Conservation (phyloP, 2,113 vertebrate genomes). For the Reinhardtius hippoglossoides region DNA sequence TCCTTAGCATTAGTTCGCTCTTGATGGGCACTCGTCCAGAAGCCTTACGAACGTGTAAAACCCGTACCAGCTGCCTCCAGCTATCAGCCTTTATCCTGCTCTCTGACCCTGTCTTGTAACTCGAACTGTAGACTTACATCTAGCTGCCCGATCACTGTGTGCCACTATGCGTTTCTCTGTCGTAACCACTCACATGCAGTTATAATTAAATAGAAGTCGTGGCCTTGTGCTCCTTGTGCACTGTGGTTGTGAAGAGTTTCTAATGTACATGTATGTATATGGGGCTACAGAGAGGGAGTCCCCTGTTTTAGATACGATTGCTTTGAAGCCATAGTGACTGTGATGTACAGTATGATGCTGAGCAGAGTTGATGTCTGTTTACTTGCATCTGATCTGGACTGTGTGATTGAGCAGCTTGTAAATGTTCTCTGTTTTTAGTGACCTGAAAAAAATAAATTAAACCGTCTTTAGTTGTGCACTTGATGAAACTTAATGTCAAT, state of each 20-base stretch:
- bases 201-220: slow-evolving; percentile 61
- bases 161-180: background rate
- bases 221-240: slow-evolving; percentile 33
- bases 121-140: slow-evolving; percentile 40
- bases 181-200: slow-evolving; percentile 19
- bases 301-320: slow-evolving; percentile 1
- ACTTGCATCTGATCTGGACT: background rate
- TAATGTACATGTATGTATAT: background rate
- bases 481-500: background rate
- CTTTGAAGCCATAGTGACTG: background rate
- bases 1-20: slow-evolving; percentile 2
- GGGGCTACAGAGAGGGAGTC: slow-evolving; percentile 17
- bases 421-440: background rate
- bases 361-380: background rate
- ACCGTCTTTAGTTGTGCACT: background rate
- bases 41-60: slow-evolving; percentile 5
- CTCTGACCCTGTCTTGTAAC: slow-evolving; percentile 52
- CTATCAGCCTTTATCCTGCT: slow-evolving; percentile 23
- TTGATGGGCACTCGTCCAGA: background rate
- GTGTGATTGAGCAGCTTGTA: background rate
- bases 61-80: slow-evolving; percentile 28
- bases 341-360: background rate
- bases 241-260: background rate
- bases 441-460: background rate
- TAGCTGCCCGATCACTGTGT: slow-evolving; percentile 34